Evolutionary conservation across 2,797 vertebrate genomes (phyloP), one percentile per base, ranked within the genome.

Genomic region (Nannoperca obscura): DNA sequence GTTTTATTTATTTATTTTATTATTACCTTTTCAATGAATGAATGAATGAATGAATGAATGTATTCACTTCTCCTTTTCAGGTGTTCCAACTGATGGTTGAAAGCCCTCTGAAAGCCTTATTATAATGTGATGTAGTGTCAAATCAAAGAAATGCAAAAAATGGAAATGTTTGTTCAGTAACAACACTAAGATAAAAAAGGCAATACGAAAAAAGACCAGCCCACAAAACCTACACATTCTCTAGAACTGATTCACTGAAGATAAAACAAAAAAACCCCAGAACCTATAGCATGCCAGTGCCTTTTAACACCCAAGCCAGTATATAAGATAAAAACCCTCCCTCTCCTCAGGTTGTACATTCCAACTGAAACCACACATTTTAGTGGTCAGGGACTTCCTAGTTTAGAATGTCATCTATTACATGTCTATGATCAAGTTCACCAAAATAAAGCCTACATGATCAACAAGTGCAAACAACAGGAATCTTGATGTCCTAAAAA

Each of bases 151-250:
- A 12, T 3, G 30, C 4, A 15, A 27, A 27, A 27, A 27, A 27
- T 27, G 24, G 24, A 27, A 27, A 27, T 27, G 24, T 27, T 40
- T 60, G 32, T 65, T 30, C 22, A 66, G 20, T 1, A 24, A 47
- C 9, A 46, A n/a, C 19, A n/a, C 12, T 14, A 22, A 4, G 3
- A 59, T 17, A 6, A 36, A 38, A 64, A 65, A 46, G 59, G 42
- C 10, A 65, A 24, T 27, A 8, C 7, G 12, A 54, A 47, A 58
- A 65, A 70, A 1, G 8, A 10, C 3, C 17, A 59, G 20, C 5
- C 32, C 19, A 60, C 24, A 75, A 49, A 60, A 62, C 36, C 47
- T 60, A 64, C 53, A 58, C 38, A 20, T 42, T 76, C 34, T 67
- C 30, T 11, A 55, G 38, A 61, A 66, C 12, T 34, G 17, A 60